A percentile compares a stretch with the other conserved stretches of the same genome.
Conservation (phyloP, 2,888 invertebrate species). For the Agonopterix heracliana region DNA sequence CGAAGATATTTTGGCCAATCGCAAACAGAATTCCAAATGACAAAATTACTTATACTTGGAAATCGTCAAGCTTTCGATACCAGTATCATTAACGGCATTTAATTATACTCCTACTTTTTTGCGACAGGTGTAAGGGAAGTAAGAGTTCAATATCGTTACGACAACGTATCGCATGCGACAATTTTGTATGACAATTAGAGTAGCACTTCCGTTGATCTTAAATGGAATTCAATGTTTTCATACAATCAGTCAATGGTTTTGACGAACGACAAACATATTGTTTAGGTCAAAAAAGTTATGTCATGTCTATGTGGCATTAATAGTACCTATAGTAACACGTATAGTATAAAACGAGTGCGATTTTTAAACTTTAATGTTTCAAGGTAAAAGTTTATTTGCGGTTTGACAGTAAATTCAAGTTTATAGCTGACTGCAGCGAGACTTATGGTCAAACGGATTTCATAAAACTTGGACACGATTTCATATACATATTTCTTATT, state of each 20-base stretch:
- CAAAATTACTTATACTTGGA: slow-evolving; percentile 71
- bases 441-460: not conserved
- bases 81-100: slow-evolving; percentile 62
- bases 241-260: too few species aligned
- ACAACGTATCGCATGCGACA: too few species aligned
- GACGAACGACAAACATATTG: too few species aligned
- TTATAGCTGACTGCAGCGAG: slow-evolving; percentile 35
- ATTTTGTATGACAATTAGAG: too few species aligned
- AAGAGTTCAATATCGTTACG: too few species aligned
- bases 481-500: slow-evolving; percentile 17
- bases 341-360: not conserved
- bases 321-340: not conserved
- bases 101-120: slow-evolving; percentile 33
- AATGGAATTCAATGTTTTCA: too few species aligned
- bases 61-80: slow-evolving; percentile 52
- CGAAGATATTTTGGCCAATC: slow-evolving; percentile 46
- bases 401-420: slow-evolving; percentile 56
- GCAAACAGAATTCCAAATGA: slow-evolving; percentile 61
- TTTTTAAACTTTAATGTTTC: slow-evolving; percentile 24
- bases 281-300: not conserved
- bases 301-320: not conserved
- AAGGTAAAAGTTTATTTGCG: slow-evolving; percentile 61
- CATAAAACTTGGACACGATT: too few species aligned
- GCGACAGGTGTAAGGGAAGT: not conserved
- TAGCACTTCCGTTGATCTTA: too few species aligned